Base-by-base conservation (phyloP, 1,140 invertebrate genomes). In the Drosophila arawakana region DNA sequence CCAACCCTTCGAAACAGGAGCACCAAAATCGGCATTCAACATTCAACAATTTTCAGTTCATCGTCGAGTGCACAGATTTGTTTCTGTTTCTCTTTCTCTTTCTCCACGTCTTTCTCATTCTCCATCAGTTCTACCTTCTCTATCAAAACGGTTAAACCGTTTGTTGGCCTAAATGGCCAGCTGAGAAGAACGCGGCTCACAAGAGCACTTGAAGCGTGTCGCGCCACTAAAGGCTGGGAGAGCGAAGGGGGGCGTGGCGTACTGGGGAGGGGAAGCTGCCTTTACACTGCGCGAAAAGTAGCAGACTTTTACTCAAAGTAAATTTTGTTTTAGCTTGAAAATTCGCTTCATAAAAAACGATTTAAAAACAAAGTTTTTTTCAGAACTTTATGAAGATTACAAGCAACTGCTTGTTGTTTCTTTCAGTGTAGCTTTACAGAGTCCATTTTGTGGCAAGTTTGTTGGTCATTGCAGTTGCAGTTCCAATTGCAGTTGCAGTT, bases 171-270 rank as follows among this genome's bases (percentile, higher is more conserved):
- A 68, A 68, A 69, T 60, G 55, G 18, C 55, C 54, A 60, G 35
- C 55, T 50, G 47, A 69, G 65, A 25, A 57, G 58, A 52, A 65
- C 50, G 60, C 66, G 65, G 25, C 72, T 72, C 49, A 43, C 59
- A 57, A 66, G 69, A 60, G 78, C 75, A 41, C 62, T 75, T 66
- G 81, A 78, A 79, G 59, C 78, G 60, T 66, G 65, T 81, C 50
- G 50, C 35, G n/a, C 8, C n/a, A 11, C 25, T 6, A 30, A 30
- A 52, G 7, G 21, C 30, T n/a, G 25, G 18, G 2, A 8, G 3
- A 13, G 0, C 37, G 0, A 13, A 7, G 2, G n/a, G n/a, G 15
- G 50, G 50, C 1, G 8, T 3, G 10, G 30, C 3, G 3, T 21
- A 7, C 11, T 10, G 11, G 7, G 18, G 1, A 52, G 7, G 7